phyloP scores from a whole-genome alignment of 2,113 vertebrate genomes.

The Anoura caudifer region DNA sequence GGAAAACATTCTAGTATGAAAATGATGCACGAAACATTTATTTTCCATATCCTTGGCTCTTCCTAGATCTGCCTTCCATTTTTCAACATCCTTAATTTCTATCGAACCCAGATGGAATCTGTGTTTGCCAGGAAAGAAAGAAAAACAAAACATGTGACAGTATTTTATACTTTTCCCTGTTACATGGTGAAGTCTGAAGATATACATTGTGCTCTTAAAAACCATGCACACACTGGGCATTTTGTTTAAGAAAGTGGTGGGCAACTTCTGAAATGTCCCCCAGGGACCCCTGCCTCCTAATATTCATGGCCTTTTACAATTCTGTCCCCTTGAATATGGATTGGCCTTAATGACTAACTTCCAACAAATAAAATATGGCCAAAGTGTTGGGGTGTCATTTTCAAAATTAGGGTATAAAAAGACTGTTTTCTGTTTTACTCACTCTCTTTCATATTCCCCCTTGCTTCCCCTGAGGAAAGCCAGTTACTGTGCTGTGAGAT shows the following conservation, averaged over 20 bases:
- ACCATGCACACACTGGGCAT: neutral
- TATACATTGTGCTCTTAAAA: neutral
- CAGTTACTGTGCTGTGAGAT: neutral
- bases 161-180: conserved; percentile 4
- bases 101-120: conserved; percentile 66
- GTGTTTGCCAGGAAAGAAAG: conserved; percentile 51
- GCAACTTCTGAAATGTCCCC: neutral
- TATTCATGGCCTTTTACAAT: neutral
- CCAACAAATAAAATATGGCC: neutral
- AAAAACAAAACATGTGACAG: conserved; percentile 43
- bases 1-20: conserved; percentile 46
- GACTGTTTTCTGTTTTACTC: neutral
- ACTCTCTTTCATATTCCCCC: neutral
- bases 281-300: neutral
- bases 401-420: conserved; percentile 16
- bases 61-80: conserved; percentile 55
- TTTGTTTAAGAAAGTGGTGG: neutral
- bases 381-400: neutral
- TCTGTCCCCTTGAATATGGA: neutral
- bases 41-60: conserved; percentile 62
- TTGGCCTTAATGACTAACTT: neutral
- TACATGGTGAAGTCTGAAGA: conserved; percentile 9
- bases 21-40: conserved; percentile 57
- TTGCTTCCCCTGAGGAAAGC: neutral
- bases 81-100: conserved; percentile 53